Percentiles rank a stretch among this genome's conserved stretches.
These are phyloP conservation scores for Phaetusa simplex DNA, from an alignment of 2,113 vertebrate species.

Conservation along the genomic window DNA sequence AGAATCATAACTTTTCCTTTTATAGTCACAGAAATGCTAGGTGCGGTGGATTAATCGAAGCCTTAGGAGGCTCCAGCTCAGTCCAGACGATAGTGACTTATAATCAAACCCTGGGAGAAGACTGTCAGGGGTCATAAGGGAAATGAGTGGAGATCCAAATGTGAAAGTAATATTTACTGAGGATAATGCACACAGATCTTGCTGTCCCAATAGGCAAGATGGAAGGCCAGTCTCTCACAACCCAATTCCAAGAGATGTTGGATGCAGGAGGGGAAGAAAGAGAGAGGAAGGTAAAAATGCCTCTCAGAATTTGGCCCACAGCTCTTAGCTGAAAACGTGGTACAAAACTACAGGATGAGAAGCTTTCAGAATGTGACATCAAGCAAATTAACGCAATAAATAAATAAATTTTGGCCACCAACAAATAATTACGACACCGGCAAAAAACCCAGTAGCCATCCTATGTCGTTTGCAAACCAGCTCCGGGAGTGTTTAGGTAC, in stretches of 20 bases:
- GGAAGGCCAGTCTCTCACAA: slow-evolving; percentile 29
- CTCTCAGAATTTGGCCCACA: not conserved
- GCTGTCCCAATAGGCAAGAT: slow-evolving; percentile 14
- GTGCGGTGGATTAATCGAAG: slow-evolving; percentile 62
- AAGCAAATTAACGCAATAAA: not conserved
- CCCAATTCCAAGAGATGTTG: not conserved
- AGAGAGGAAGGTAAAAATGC: not conserved
- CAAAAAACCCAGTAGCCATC: rapidly evolving
- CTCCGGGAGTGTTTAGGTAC: rapidly evolving
- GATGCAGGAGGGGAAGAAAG: not conserved
- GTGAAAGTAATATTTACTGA: slow-evolving; percentile 26
- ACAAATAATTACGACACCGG: not conserved
- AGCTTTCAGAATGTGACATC: not conserved
- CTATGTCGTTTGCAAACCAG: not conserved
- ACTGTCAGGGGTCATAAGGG: slow-evolving; percentile 21
- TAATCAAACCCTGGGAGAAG: slow-evolving; percentile 9
- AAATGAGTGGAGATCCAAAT: slow-evolving; percentile 33
- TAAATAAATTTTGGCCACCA: not conserved
- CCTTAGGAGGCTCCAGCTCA: slow-evolving; percentile 16
- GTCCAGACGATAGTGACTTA: not conserved
- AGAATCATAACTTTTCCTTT: slow-evolving; percentile 72
- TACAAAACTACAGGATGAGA: not conserved
- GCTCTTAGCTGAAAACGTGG: not conserved
- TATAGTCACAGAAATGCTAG: slow-evolving; percentile 63
- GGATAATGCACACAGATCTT: slow-evolving; percentile 10